Conservation (phyloP, 2,797 vertebrate species). For the Ctenochaetus hawaiiensis region DNA sequence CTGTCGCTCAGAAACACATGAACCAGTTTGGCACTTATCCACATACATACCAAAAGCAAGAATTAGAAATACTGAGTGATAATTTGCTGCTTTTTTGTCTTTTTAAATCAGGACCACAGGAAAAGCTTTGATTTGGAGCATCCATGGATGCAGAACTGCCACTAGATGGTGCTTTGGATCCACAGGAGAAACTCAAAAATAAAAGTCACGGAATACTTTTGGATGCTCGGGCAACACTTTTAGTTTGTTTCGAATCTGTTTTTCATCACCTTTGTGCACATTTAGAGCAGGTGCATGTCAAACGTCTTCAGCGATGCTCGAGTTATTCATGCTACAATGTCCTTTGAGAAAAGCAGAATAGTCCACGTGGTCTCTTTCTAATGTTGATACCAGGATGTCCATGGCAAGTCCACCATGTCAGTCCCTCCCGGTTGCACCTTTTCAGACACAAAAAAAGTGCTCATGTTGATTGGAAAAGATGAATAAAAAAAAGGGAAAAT, state of each 20-base stretch:
- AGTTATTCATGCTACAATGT: slow-evolving; percentile 48
- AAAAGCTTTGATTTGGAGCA: slow-evolving; percentile 27
- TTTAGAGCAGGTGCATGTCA: slow-evolving; percentile 34
- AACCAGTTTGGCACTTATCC: slow-evolving; percentile 65
- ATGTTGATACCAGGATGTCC: slow-evolving; percentile 20
- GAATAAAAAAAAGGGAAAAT: slow-evolving; percentile 40
- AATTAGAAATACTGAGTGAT: slow-evolving; percentile 72
- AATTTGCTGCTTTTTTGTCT: slow-evolving; percentile 26
- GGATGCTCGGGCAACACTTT: slow-evolving; percentile 10
- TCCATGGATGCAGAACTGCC: slow-evolving; percentile 48
- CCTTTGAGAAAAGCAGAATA: slow-evolving; percentile 30
- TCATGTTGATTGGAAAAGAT: slow-evolving; percentile 39
- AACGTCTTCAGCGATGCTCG: slow-evolving; percentile 34
- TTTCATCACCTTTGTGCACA: slow-evolving; percentile 25
- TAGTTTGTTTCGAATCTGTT: slow-evolving; percentile 22
- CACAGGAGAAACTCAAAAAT: slow-evolving; percentile 33
- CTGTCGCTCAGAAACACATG: slow-evolving; percentile 57
- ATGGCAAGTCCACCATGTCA: slow-evolving; percentile 36
- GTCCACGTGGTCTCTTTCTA: slow-evolving; percentile 32
- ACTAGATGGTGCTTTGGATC: slow-evolving; percentile 79
- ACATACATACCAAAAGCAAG: slow-evolving; percentile 53
- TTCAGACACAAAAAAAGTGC: slow-evolving; percentile 31
- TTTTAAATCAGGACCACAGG: slow-evolving; percentile 37
- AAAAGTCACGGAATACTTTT: slow-evolving; percentile 40
- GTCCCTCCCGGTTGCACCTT: slow-evolving; percentile 25